Base-by-base conservation (phyloP, 37 sponge, comb jelly and placozoan species). In the Bolinopsis microptera region DNA sequence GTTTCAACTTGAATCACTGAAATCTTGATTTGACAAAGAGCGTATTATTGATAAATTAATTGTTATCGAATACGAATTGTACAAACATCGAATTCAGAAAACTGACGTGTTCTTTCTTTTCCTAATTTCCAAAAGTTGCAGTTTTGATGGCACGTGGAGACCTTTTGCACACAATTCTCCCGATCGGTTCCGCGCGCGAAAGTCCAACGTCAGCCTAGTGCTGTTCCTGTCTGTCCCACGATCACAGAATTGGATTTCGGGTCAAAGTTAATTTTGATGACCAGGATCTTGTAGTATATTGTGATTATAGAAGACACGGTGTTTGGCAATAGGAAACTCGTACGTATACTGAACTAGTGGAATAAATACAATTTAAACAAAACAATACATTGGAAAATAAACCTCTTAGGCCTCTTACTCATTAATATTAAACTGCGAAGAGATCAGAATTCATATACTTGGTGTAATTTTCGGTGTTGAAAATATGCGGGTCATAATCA, bases 361-460 rank as follows among this genome's bases (percentile, higher is more conserved):
- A 77, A 77, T 77, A 77, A 77, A 77, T 77, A 77, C 80, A 77
- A 77, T 77, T 32, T 32, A 22, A 70, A 70, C 80, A 77, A 32
- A 77, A 77, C 80, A 77, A 77, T 34, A 32, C 61, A 48, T 13
- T 48, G 61, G 61, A 48, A 48, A 48, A 48, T 48, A 48, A 48
- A 48, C 13, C 5, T 48, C 61, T 48, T 48, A 48, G 61, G 61
- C 61, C 61, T 5, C 13, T 13, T 48, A 48, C 61, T 48, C 61
- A 13, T 48, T 48, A 48, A 48, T 13, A 13, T 13, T 13, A 48
- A 48, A n/a, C n/a, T n/a, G n/a, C n/a, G n/a, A n/a, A n/a, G n/a
- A n/a, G n/a, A n/a, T n/a, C n/a, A n/a, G n/a, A n/a, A n/a, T n/a
- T n/a, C n/a, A n/a, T n/a, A n/a, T n/a, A n/a, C n/a, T n/a, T n/a